Base-by-base conservation (phyloP, 2,113 vertebrate genomes). In the Lampris incognitus region DNA sequence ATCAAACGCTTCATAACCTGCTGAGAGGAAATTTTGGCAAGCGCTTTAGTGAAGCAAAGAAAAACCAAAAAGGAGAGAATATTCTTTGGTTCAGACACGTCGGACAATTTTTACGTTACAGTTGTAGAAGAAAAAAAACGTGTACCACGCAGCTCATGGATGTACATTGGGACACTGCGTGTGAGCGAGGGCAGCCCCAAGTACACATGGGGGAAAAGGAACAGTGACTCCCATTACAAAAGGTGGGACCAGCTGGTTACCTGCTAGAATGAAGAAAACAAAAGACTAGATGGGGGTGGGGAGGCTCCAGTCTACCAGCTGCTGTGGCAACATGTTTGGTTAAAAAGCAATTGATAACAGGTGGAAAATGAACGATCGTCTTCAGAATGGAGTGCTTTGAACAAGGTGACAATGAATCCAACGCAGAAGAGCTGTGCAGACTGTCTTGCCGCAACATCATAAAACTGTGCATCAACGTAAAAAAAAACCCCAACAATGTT, bases 1-100 rank as follows among this genome's bases (percentile, higher is more conserved):
- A 79, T 82, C 83, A 78, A 79, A 72, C 24, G 42, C 11, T 80
- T 68, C 61, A 48, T 24, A 41, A 44, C 59, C 85, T 61, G 83
- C 39, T 5, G 60, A 70, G 70, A 67, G 60, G 74, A 66, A 74
- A 72, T 0, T 5, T 1, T 2, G 55, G 61, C 70, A 59, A 57
- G 36, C 62, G 62, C 49, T 51, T 41, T 68, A 51, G 66, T 69
- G 50, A 59, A 42, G 41, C 10, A 48, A 60, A 61, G 40, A 50
- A 3, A 39, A 39, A 24, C 7, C 24, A 8, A 37, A 38, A 44
- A n/a, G 63, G 58, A 42, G 3, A 38, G 4, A 56, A 24, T 24
- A 24, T 24, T 24, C 24, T 24, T 24, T 24, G 24, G 24, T 24
- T 24, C 24, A 24, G 24, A 24, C 24, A 24, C 24, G 24, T 24